These are phyloP conservation scores for Pseudococcus viburni DNA, from an alignment of 2,888 invertebrate species.

Conservation along the genomic window DNA sequence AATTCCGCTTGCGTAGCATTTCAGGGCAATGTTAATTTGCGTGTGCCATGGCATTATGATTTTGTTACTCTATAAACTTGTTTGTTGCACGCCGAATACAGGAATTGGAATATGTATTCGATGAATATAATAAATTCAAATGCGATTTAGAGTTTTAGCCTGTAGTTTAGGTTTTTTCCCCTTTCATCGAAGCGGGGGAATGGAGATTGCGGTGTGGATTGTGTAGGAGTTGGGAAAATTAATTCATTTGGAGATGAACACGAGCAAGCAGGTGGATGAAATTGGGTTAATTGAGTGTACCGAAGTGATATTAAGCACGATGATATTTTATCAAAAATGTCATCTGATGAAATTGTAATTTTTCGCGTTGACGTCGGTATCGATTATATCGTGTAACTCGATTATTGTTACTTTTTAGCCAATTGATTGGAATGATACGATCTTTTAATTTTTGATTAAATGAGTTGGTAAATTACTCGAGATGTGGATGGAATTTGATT, in stretches of 20 bases:
- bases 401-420: neutral
- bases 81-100: conserved; percentile 16
- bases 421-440: neutral
- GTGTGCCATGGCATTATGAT: conserved; percentile 52
- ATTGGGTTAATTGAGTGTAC: conserved; percentile 12
- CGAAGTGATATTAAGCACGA: neutral
- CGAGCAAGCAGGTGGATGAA: neutral
- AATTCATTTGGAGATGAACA: neutral
- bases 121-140: conserved; percentile 1
- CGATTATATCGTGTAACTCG: neutral
- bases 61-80: conserved; percentile 46
- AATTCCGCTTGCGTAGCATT: conserved; percentile 39
- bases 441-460: neutral
- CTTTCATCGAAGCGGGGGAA: neutral
- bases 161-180: neutral
- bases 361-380: neutral
- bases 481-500: too few relatives aligned
- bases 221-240: neutral
- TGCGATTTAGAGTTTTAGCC: neutral
- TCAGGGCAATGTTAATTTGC: conserved; percentile 53
- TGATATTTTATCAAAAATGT: neutral
- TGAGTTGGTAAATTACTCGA: neutral
- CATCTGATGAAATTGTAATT: neutral
- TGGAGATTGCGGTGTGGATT: neutral
- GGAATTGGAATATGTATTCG: neutral